Percentiles rank a stretch among this genome's conserved stretches.
Evolutionary conservation across 30 jellyfish, hydroid and myxozoan genomes (phyloP).

Genomic region (Cassiopea andromeda): DNA sequence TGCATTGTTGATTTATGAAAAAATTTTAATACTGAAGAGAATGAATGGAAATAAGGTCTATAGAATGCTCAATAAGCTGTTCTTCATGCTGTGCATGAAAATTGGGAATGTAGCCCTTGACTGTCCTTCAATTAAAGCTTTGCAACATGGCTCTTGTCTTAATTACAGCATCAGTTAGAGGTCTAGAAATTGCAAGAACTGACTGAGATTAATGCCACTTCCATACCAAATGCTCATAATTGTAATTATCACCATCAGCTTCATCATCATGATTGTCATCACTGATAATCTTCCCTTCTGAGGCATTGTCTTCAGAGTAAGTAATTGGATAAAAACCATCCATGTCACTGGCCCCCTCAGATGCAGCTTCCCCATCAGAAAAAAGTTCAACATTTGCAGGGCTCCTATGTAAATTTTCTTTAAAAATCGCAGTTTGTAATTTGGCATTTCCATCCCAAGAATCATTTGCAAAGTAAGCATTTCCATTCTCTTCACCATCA

Average conservation of each 20-base stretch:
- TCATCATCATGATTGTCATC: not conserved
- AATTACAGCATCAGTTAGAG: no score
- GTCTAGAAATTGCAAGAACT: no score
- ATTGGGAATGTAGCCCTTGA: no score
- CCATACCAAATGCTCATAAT: no score
- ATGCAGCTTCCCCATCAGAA: not conserved
- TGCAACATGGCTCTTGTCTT: no score
- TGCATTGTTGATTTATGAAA: no score
- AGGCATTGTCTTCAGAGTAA: conserved; percentile 62
- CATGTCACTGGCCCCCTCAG: conserved; percentile 21
- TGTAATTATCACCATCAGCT: not conserved
- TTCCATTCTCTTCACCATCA: conserved; percentile 16
- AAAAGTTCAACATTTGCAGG: not conserved
- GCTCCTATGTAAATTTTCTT: not conserved
- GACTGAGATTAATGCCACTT: no score
- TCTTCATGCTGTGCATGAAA: no score
- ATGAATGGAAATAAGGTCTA: no score
- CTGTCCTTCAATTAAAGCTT: no score
- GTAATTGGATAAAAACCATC: conserved; percentile 68
- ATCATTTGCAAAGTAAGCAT: not conserved
- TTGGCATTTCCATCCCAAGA: conserved; percentile 3
- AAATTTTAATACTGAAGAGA: no score
- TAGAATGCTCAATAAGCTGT: no score
- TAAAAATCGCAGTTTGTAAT: conserved; percentile 42
- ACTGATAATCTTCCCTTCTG: conserved; percentile 6